Conservation (phyloP, 2,113 vertebrate species). For the Pachypanchax playfairii region DNA sequence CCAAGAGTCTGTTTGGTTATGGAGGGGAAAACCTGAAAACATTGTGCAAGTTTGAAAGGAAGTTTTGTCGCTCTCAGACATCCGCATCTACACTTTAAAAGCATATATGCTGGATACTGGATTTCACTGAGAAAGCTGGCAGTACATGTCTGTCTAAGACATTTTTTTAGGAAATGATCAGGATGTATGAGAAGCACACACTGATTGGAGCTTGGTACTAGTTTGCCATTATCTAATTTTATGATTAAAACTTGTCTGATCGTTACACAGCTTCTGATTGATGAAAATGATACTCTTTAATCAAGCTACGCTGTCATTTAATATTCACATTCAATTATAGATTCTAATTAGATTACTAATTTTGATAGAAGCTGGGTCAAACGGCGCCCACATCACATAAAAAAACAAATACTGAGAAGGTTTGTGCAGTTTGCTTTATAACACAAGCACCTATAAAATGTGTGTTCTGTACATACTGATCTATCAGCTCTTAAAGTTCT, state of each 20-base stretch:
- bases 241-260: conserved; percentile 50
- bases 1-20: not conserved
- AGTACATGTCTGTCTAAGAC: too few relatives aligned
- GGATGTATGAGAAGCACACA: not conserved
- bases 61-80: too few relatives aligned
- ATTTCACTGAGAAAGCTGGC: too few relatives aligned
- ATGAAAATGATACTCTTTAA: conserved; percentile 26
- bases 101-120: too few relatives aligned
- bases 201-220: not conserved
- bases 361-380: conserved; percentile 13
- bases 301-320: conserved; percentile 27
- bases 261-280: conserved; percentile 43
- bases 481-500: conserved; percentile 23
- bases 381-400: not conserved
- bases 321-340: conserved; percentile 53
- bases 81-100: too few relatives aligned
- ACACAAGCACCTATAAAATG: not conserved
- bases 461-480: conserved; percentile 27
- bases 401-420: not conserved
- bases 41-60: too few relatives aligned
- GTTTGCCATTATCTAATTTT: conserved; percentile 33
- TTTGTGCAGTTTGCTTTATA: not conserved
- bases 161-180: too few relatives aligned
- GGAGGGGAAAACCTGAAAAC: not conserved
- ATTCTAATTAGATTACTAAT: conserved; percentile 42